Evolutionary conservation across 2,888 invertebrate genomes (phyloP).

Genomic region (Hoplodrina ambigua): DNA sequence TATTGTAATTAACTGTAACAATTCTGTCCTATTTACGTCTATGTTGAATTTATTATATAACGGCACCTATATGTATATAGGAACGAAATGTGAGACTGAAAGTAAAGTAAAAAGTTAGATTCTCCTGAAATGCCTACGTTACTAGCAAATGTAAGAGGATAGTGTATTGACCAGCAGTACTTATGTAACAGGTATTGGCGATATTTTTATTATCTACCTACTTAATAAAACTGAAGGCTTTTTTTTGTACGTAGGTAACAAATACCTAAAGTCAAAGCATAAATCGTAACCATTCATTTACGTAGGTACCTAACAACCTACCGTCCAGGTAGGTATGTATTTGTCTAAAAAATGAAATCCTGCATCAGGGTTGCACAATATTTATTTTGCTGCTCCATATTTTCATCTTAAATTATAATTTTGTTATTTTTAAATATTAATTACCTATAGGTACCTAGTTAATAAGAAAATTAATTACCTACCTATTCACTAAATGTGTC

Average conservation of each 20-base stretch:
- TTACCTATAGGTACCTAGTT: too few species aligned
- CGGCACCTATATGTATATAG: constrained; percentile 46
- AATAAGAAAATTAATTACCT: constrained; percentile 4
- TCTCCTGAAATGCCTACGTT: constrained; percentile 49
- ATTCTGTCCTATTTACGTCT: constrained; percentile 64
- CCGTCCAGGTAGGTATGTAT: constrained; percentile 5
- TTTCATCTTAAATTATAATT: constrained; percentile 3
- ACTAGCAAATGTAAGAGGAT: constrained; percentile 38
- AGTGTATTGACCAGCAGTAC: constrained; percentile 21
- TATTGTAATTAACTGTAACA: constrained; percentile 35
- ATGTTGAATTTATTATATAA: constrained; percentile 28
- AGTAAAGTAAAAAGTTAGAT: constrained; percentile 49
- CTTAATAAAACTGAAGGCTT: not conserved
- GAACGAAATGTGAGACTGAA: constrained; percentile 75
- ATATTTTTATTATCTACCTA: constrained; percentile 17
- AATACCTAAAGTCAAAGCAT: not conserved
- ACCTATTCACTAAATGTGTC: constrained; percentile 55
- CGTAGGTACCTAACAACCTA: constrained; percentile 1
- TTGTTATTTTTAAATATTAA: constrained; percentile 18
- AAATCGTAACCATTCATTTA: not conserved
- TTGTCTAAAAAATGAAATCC: constrained; percentile 39
- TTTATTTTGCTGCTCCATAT: constrained; percentile 1
- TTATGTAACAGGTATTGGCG: constrained; percentile 6
- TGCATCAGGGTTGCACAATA: constrained; percentile 57
- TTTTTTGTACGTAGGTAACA: not conserved